A percentile compares a stretch with the other conserved stretches of the same genome.
phyloP scores from a whole-genome alignment of 2,888 invertebrate genomes.

The Tenthredo mesomela region DNA sequence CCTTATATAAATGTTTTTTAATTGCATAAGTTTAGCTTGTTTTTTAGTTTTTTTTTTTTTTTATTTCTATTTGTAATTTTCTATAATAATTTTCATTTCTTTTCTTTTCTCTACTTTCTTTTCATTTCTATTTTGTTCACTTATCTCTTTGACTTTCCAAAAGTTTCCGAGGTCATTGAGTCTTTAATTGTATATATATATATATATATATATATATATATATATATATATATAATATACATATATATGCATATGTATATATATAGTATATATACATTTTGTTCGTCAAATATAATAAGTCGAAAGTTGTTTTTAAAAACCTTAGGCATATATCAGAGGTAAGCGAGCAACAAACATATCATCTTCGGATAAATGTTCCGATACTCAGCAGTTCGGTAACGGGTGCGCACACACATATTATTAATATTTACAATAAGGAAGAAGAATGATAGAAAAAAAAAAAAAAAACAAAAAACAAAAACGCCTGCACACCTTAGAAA shows the following conservation, averaged over 20 bases:
- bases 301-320: not conserved
- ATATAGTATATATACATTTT: not conserved
- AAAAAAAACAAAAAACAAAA: not conserved
- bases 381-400: not conserved
- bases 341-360: slow-evolving; percentile 32
- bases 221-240: no score
- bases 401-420: not conserved
- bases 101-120: not conserved
- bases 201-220: not conserved
- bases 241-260: not conserved
- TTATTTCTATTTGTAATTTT: not conserved
- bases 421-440: slow-evolving; percentile 23
- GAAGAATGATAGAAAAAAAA: no score
- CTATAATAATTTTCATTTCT: not conserved
- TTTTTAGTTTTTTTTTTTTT: not conserved
- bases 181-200: not conserved
- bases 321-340: slow-evolving; percentile 1
- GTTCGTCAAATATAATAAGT: not conserved
- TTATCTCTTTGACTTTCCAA: not conserved
- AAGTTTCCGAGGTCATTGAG: not conserved
- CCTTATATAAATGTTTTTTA: not conserved
- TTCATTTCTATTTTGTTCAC: no score
- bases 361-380: slow-evolving; percentile 39
- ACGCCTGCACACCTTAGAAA: slow-evolving; percentile 19
- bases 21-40: not conserved